A percentile compares a stretch with the other conserved stretches of the same genome.
phyloP scores from a whole-genome alignment of 2,888 invertebrate species.

The Heteromyza rotundicornis region DNA sequence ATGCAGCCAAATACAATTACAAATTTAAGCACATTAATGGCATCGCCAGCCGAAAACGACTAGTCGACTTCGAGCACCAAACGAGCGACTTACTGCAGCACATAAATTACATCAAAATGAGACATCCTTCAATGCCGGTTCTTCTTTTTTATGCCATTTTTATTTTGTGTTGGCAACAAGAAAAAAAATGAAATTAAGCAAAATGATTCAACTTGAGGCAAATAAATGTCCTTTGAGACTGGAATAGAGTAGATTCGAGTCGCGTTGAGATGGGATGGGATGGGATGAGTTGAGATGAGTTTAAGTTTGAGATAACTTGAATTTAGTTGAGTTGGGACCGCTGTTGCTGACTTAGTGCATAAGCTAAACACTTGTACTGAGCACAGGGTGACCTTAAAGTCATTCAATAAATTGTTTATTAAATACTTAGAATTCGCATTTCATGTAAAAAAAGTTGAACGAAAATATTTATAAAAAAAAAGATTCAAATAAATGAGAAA shows the following conservation, averaged over 20 bases:
- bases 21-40: not conserved
- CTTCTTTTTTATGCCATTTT: too few species aligned
- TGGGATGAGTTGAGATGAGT: too few species aligned
- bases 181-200: constrained; percentile 24
- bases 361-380: not conserved
- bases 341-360: too few species aligned
- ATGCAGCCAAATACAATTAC: not conserved
- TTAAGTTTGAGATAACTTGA: too few species aligned
- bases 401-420: too few species aligned
- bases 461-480: too few species aligned
- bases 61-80: not conserved
- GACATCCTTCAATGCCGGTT: constrained; percentile 15
- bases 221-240: constrained; percentile 19
- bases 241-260: not conserved
- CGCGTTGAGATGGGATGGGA: not conserved
- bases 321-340: too few species aligned
- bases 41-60: not conserved
- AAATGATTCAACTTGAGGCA: constrained; percentile 20
- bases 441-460: too few species aligned
- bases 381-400: not conserved
- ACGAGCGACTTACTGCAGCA: constrained; percentile 8
- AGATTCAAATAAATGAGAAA: not conserved
- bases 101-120: constrained; percentile 16
- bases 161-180: constrained; percentile 9
- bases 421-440: too few species aligned